These are phyloP conservation scores for Sarcophaga carnaria DNA, from an alignment of 2,888 invertebrate species.

Conservation along the genomic window DNA sequence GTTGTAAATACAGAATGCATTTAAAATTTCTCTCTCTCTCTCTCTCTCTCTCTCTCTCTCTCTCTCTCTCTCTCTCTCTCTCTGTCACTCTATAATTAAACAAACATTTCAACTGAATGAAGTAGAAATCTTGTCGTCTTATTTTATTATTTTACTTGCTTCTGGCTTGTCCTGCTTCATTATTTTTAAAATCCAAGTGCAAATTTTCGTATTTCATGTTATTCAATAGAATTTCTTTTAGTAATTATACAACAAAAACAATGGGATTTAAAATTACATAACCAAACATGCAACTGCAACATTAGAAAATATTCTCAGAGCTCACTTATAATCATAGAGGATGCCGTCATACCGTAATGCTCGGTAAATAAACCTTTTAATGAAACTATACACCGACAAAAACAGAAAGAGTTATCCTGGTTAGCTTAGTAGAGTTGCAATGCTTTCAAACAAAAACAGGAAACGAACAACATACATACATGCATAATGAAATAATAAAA, in stretches of 20 bases:
- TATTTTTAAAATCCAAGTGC: background rate
- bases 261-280: too few species aligned
- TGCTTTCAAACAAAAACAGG: background rate
- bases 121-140: constrained; percentile 13
- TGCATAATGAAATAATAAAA: constrained; percentile 26
- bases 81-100: background rate
- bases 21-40: background rate
- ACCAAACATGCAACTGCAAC: background rate
- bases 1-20: constrained; percentile 41
- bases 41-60: background rate
- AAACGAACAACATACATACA: background rate
- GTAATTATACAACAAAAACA: background rate
- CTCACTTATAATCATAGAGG: background rate
- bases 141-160: constrained; percentile 7
- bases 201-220: background rate
- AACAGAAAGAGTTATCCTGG: background rate
- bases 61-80: background rate
- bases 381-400: background rate
- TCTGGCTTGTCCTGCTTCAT: background rate
- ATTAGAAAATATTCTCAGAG: background rate
- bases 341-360: background rate
- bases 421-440: background rate
- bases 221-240: background rate
- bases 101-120: background rate
- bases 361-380: background rate